A percentile compares a stretch with the other conserved stretches of the same genome.
phyloP scores from a whole-genome alignment of 2,113 vertebrate genomes.

The Poecile atricapillus region DNA sequence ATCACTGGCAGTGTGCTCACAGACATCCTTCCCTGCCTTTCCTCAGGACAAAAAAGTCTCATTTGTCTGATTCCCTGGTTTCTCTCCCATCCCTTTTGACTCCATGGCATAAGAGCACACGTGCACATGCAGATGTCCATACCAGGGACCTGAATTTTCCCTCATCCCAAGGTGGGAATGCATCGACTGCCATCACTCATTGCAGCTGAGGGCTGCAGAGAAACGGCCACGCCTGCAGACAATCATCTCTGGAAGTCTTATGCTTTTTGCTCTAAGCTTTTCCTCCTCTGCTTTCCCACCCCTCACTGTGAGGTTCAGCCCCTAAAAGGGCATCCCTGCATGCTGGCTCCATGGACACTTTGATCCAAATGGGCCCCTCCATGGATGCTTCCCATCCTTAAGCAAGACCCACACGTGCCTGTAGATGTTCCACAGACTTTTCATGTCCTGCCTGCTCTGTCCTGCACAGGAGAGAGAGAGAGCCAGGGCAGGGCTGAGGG shows the following conservation, averaged over 20 bases:
- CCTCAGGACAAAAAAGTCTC: not conserved
- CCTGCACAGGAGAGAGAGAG: rapidly evolving
- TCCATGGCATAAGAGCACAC: not conserved
- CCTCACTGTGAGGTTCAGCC: not conserved
- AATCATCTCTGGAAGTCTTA: not conserved
- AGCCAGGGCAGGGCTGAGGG: not conserved
- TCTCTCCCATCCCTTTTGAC: not conserved
- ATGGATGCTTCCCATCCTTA: not conserved
- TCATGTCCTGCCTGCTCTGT: not conserved
- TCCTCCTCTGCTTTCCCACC: not conserved
- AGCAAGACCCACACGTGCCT: rapidly evolving
- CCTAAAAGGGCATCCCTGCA: not conserved
- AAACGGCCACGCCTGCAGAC: not conserved
- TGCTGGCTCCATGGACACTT: not conserved
- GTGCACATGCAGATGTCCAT: rapidly evolving
- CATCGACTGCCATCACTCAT: rapidly evolving
- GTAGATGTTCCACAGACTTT: not conserved
- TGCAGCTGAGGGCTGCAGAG: not conserved
- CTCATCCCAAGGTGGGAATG: not conserved
- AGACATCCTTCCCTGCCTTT: not conserved
- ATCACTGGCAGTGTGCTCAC: rapidly evolving
- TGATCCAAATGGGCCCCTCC: rapidly evolving
- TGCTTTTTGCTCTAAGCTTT: not conserved
- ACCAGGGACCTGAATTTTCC: not conserved
- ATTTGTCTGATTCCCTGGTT: not conserved